A percentile compares a stretch with the other conserved stretches of the same genome.
Evolutionary conservation across 1,140 invertebrate species (phyloP).

Genomic region (Aradophagus sp.): DNA sequence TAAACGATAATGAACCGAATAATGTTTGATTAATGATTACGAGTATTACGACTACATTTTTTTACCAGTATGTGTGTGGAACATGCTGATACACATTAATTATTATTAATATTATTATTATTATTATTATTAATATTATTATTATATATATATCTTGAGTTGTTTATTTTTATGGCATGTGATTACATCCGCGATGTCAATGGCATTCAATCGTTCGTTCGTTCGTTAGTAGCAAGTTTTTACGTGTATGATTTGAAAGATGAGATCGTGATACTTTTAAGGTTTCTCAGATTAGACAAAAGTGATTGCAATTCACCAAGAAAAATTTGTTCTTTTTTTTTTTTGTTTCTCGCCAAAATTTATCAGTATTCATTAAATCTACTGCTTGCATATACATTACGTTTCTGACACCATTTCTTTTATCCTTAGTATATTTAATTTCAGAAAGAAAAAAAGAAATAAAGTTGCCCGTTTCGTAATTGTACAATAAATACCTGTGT

Average conservation of each 20-base stretch:
- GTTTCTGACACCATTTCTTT: slow-evolving; percentile 32
- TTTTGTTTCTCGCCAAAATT: slow-evolving; percentile 39
- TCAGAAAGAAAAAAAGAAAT: not conserved
- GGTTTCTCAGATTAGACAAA: slow-evolving; percentile 18
- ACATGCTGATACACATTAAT: slow-evolving; percentile 53
- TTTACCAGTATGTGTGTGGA: slow-evolving; percentile 57
- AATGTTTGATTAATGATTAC: slow-evolving; percentile 54
- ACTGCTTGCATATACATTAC: slow-evolving; percentile 41
- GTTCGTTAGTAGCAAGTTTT: slow-evolving; percentile 45
- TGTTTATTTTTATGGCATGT: slow-evolving; percentile 54
- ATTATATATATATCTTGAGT: slow-evolving; percentile 47
- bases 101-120: slow-evolving; percentile 34
- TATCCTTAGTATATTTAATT: slow-evolving; percentile 15
- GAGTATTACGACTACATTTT: slow-evolving; percentile 59
- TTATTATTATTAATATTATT: slow-evolving; percentile 36
- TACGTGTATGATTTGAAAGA: slow-evolving; percentile 45
- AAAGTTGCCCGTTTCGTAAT: slow-evolving; percentile 8
- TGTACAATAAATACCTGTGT: not conserved
- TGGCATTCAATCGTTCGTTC: slow-evolving; percentile 44
- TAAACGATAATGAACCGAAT: slow-evolving; percentile 59
- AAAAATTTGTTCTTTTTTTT: slow-evolving; percentile 21
- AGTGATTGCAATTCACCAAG: slow-evolving; percentile 6
- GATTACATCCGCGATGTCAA: slow-evolving; percentile 44
- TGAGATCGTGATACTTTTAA: slow-evolving; percentile 44
- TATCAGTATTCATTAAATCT: slow-evolving; percentile 52